Conservation (phyloP, 2,113 vertebrate species). For the Rhadina sibilatrix region DNA sequence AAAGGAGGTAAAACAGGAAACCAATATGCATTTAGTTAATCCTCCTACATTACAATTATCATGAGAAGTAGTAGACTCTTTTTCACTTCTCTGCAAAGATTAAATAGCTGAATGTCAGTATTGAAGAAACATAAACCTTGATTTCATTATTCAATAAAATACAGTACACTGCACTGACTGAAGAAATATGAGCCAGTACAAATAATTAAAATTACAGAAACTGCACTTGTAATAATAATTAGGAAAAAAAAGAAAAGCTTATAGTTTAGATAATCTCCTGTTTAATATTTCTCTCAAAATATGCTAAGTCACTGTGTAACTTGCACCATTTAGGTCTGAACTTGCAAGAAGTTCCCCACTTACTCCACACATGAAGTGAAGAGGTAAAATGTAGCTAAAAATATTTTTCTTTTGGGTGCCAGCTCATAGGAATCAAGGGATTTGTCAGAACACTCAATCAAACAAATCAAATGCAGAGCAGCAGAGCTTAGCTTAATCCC, state of each 20-base stretch:
- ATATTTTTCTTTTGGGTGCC: background rate
- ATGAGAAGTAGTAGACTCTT: constrained; percentile 13
- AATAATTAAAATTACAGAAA: constrained; percentile 11
- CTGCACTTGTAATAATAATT: background rate
- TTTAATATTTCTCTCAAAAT: background rate
- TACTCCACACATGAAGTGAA: background rate
- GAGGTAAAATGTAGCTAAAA: background rate
- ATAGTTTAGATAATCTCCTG: background rate
- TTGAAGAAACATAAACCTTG: background rate
- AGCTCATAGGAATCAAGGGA: background rate
- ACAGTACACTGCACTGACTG: background rate
- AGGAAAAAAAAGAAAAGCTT: fast-evolving
- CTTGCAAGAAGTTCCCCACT: background rate
- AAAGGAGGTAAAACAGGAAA: background rate
- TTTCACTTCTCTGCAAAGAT: background rate
- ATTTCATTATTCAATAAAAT: constrained; percentile 30
- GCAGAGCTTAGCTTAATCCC: background rate
- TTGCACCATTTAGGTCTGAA: background rate
- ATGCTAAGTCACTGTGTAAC: background rate
- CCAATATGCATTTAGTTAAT: constrained; percentile 30
- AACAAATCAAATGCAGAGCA: background rate
- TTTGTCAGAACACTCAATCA: background rate
- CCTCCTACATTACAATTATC: background rate
- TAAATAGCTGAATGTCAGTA: constrained; percentile 19
- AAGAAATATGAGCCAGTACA: background rate